Conservation (phyloP, 2,888 invertebrate species). For the Eupithecia subfuscata region DNA sequence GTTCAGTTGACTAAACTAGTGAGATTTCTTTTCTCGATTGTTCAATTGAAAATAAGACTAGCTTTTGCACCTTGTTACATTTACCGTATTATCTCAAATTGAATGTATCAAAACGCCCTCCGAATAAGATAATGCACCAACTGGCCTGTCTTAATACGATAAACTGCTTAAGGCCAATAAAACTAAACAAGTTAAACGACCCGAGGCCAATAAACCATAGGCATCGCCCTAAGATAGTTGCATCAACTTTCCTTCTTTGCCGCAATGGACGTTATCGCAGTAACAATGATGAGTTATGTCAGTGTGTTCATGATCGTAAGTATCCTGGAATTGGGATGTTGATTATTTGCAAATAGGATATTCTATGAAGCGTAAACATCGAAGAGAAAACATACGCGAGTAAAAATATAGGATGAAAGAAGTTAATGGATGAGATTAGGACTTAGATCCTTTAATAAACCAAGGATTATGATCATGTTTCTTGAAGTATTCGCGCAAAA, state of each 20-base stretch:
- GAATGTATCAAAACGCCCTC: conserved; percentile 70
- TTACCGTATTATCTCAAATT: conserved; percentile 60
- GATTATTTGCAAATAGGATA: no score
- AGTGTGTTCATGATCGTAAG: conserved; percentile 36
- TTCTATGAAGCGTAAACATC: not conserved
- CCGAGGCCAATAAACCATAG: conserved; percentile 66
- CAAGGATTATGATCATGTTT: not conserved
- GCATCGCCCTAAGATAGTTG: conserved; percentile 59
- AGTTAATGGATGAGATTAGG: not conserved
- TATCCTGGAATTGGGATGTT: conserved; percentile 49
- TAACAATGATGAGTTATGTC: conserved; percentile 60
- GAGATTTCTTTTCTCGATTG: no score
- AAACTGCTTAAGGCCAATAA: conserved; percentile 76
- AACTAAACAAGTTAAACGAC: conserved; percentile 79
- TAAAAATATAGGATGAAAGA: not conserved
- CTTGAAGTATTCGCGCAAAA: not conserved
- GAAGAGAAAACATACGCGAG: not conserved
- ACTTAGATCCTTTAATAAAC: not conserved
- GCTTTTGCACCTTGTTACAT: no score
- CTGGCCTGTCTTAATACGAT: conserved; percentile 75
- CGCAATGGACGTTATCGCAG: conserved; percentile 42
- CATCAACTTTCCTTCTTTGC: conserved; percentile 51
- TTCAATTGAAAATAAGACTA: no score
- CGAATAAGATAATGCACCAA: conserved; percentile 66
- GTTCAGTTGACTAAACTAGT: no score